Base-by-base conservation (phyloP, 2,888 invertebrate genomes). In the Eristalis arbustorum region DNA sequence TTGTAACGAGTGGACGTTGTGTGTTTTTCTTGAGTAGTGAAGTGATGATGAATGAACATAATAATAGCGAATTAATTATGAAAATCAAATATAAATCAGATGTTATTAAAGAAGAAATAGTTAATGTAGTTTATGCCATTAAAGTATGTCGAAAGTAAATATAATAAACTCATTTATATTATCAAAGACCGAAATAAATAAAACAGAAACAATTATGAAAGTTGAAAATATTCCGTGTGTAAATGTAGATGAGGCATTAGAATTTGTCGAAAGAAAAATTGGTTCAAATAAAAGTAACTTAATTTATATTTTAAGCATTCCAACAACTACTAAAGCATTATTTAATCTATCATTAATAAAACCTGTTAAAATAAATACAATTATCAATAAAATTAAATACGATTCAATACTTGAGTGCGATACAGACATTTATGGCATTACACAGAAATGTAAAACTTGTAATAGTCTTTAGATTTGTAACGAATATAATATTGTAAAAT, bases 221-320 rank as follows among this genome's bases (percentile, higher is more conserved):
- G 25, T 89, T 23, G 80, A 80, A 2, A 88, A 71, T 73, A 59
- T 25, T 25, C 25, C 25, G 2, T 25, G 3, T 25, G 25, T 82
- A 10, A 88, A 88, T 37, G 34, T 82, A 64, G 88, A 89, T 59
- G 88, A 89, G 64, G 84, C 88, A 18, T 64, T 89, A 37, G 88
- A 89, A 75, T 89, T 89, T 74, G 72, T 81, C 10, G 80, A 89
- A 49, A 69, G 88, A 11, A 88, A 84, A 85, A 82, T 89, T 28
- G 79, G 85, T n/a, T 83, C 81, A 18, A 82, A 87, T 68, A 66
- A 79, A 34, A 37, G 62, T 18, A 42, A 72, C 37, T 62, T 89
- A 57, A 72, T 88, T 25, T 88, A 88, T 68, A 79, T 89, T 69
- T 59, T 88, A 57, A 76, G 84, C 71, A 87, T 88, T 63, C 84